Evolutionary conservation across 2,888 invertebrate genomes (phyloP).

Genomic region (Disparrhopalites patrizii): DNA sequence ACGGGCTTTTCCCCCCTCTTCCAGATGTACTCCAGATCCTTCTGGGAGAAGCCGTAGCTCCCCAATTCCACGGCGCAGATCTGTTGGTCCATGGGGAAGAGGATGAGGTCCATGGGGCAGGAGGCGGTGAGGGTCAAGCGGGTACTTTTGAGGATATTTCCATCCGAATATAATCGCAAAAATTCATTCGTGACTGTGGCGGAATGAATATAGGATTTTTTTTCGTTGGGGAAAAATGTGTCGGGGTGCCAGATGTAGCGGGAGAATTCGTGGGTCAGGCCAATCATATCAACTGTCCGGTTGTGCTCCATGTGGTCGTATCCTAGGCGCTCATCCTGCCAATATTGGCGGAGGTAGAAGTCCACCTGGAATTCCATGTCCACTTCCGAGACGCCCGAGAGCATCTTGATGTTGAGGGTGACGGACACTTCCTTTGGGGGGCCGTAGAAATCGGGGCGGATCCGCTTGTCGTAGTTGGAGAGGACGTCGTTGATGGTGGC

Average conservation of each 20-base stretch:
- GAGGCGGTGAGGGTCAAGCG: conserved; percentile 10
- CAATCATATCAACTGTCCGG: neutral
- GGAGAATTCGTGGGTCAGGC: conserved; percentile 1
- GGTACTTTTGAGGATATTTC: conserved; percentile 3
- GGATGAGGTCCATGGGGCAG: conserved; percentile 18
- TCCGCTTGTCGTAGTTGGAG: neutral
- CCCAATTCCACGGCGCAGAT: conserved; percentile 23
- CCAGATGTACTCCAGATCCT: conserved; percentile 36
- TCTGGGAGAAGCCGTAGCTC: conserved; percentile 37
- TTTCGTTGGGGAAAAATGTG: conserved; percentile 27
- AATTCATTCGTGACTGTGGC: conserved; percentile 6
- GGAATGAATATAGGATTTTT: conserved; percentile 9
- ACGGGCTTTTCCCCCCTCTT: conserved; percentile 1
- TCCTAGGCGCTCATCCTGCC: conserved; percentile 6
- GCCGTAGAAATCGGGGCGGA: conserved; percentile 7
- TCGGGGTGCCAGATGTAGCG: conserved; percentile 14
- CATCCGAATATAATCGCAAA: conserved; percentile 6
- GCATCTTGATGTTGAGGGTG: neutral
- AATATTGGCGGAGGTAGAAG: conserved; percentile 17
- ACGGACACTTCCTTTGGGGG: conserved; percentile 26
- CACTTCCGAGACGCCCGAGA: neutral
- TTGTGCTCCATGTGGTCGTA: neutral
- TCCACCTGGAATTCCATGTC: conserved; percentile 19
- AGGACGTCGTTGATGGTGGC: neutral
- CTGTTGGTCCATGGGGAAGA: conserved; percentile 22